Evolutionary conservation across 2,797 vertebrate species (phyloP), one percentile per base, ranked within the genome.

Genomic region (Sebastes aleutianus): DNA sequence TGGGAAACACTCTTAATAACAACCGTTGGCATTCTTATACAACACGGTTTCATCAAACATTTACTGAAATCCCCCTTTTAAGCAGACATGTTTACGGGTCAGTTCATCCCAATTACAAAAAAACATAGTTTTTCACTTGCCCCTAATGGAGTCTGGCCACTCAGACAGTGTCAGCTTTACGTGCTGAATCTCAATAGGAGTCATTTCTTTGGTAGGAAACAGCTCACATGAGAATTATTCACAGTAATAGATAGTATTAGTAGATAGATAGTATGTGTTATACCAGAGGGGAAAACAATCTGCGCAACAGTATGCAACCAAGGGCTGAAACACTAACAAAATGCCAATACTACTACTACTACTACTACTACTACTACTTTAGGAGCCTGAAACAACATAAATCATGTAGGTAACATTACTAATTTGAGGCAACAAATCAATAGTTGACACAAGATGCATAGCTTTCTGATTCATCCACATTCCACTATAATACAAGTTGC

Each of bases 1-100:
- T 72, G 69, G 88, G 74, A 88, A 86, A 89, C 78, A 22, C 73
- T 74, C 57, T 72, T 70, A 64, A 74, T 16, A 64, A 79, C 61
- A 64, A 64, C 58, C 6, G n/a, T 24, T 71, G 61, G 27, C 26
- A 63, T 56, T 58, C 63, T 32, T 43, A 10, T 8, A 68, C 31
- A 57, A 62, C 34, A 2, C 0, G 12, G 43, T 32, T 39, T 62
- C 12, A 59, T 66, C 22, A 72, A 61, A 39, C 18, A 65, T 61
- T 77, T 58, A 80, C 32, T 66, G 47, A 69, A 70, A 50, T 31
- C 1, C 59, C 62, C 11, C 9, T 31, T 62, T 22, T 32, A 65
- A 43, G 61, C 26, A 18, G 73, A 27, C 12, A 67, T 14, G 13
- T 32, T 71, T 57, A 31, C 20, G 18, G 29, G 27, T 53, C 26